phyloP scores from a whole-genome alignment of 2,797 vertebrate genomes.

The Falco biarmicus region DNA sequence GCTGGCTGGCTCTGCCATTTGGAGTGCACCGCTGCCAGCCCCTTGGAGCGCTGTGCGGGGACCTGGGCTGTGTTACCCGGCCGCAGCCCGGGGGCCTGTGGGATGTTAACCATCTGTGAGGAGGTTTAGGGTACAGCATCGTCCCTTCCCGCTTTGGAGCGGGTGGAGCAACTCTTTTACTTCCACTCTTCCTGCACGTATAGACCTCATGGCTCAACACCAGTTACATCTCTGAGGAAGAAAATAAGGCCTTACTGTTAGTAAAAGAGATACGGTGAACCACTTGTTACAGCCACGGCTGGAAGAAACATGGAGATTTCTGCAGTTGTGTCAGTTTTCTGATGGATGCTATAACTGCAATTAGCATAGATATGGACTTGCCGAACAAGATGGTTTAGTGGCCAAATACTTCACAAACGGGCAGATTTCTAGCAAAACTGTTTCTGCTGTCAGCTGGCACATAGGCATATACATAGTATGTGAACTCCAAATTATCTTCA shows the following conservation, averaged over 20 bases:
- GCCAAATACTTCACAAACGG: neutral
- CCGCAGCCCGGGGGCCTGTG: too few species aligned
- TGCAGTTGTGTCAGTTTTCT: neutral
- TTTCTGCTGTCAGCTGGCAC: neutral
- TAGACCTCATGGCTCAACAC: accelerated
- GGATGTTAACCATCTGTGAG: neutral
- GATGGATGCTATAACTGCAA: neutral
- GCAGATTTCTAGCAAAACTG: neutral
- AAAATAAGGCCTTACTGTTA: neutral
- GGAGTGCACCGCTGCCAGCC: accelerated
- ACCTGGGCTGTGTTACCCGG: neutral
- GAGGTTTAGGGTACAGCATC: accelerated
- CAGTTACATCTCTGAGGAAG: accelerated
- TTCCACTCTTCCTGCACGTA: accelerated
- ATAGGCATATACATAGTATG: accelerated
- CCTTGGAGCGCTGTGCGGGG: too few species aligned
- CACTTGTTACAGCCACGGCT: too few species aligned
- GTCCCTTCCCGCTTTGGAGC: too few species aligned
- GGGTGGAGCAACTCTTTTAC: neutral
- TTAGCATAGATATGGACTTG: accelerated
- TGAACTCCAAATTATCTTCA: neutral
- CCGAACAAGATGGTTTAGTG: neutral
- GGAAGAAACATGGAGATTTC: accelerated
- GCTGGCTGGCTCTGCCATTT: too few species aligned
- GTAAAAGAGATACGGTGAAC: neutral